Conservation (phyloP, 2,113 vertebrate species). For the Festucalex cinctus region DNA sequence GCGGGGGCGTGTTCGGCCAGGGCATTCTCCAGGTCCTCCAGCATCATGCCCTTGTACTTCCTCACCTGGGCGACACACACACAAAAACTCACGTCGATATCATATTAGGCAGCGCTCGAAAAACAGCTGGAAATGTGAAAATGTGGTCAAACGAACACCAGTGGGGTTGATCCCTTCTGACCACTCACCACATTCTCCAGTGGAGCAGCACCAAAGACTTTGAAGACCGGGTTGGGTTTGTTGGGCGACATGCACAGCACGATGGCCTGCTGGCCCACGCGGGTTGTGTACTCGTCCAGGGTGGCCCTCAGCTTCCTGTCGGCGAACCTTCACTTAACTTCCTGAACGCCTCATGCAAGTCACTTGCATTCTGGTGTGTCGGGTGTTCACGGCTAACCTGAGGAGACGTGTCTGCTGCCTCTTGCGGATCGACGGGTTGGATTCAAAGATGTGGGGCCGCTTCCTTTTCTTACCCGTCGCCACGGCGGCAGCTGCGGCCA, state of each 20-base stretch:
- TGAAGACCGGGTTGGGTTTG: slow-evolving; percentile 96
- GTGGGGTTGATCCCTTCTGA: no score
- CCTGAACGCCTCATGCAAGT: neutral
- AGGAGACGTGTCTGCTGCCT: slow-evolving; percentile 95
- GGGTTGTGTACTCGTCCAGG: slow-evolving; percentile 93
- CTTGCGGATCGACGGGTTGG: slow-evolving; percentile 96
- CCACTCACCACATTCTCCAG: slow-evolving; percentile 92
- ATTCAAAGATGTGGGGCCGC: slow-evolving; percentile 94
- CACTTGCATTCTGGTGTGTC: neutral
- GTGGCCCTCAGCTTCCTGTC: slow-evolving; percentile 92
- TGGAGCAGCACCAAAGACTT: slow-evolving; percentile 95
- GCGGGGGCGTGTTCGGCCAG: slow-evolving; percentile 92
- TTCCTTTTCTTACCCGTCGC: slow-evolving; percentile 97
- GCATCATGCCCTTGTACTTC: slow-evolving; percentile 96
- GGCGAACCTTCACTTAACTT: slow-evolving; percentile 1
- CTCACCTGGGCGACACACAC: slow-evolving; percentile 83
- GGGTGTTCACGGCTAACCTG: slow-evolving; percentile 71
- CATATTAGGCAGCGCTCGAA: no score
- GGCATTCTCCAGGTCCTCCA: slow-evolving; percentile 95
- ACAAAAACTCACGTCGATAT: neutral
- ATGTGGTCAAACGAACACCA: no score
- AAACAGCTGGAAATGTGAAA: no score
- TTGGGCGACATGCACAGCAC: slow-evolving; percentile 96
- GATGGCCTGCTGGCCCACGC: slow-evolving; percentile 96
- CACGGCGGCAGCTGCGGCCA: slow-evolving; percentile 96